Evolutionary conservation across 2,113 vertebrate genomes (phyloP).

Genomic region (Pionites leucogaster): DNA sequence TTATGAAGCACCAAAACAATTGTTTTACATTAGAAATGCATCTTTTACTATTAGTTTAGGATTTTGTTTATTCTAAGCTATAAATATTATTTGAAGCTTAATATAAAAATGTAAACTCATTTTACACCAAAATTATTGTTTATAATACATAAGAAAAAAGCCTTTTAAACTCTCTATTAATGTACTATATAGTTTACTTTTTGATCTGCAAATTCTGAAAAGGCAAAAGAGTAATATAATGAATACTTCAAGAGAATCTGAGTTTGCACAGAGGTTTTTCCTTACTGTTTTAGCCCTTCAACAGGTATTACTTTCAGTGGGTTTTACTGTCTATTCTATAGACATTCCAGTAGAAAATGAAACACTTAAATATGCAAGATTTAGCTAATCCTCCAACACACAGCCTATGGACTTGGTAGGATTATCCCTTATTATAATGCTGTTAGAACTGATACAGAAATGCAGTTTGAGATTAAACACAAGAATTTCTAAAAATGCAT

Average conservation of each 20-base stretch:
- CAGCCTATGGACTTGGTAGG: constrained; percentile 66
- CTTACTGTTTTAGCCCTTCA: constrained; percentile 30
- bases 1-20: neutral
- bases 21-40: neutral
- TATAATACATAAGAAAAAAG: neutral
- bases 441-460: constrained; percentile 65
- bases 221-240: neutral
- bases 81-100: neutral
- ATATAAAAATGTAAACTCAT: neutral
- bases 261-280: neutral
- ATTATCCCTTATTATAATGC: constrained; percentile 70
- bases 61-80: neutral
- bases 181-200: neutral
- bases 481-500: constrained; percentile 42
- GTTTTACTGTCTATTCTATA: constrained; percentile 61
- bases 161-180: neutral
- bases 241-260: neutral
- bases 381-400: constrained; percentile 68
- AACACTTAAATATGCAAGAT: constrained; percentile 71
- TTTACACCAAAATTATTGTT: neutral
- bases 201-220: neutral
- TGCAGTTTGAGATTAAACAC: constrained; percentile 58
- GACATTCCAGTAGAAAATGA: constrained; percentile 61
- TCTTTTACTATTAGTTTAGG: neutral
- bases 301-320: constrained; percentile 69